Conservation (phyloP, 1,140 invertebrate genomes). For the Amyelois transitella region DNA sequence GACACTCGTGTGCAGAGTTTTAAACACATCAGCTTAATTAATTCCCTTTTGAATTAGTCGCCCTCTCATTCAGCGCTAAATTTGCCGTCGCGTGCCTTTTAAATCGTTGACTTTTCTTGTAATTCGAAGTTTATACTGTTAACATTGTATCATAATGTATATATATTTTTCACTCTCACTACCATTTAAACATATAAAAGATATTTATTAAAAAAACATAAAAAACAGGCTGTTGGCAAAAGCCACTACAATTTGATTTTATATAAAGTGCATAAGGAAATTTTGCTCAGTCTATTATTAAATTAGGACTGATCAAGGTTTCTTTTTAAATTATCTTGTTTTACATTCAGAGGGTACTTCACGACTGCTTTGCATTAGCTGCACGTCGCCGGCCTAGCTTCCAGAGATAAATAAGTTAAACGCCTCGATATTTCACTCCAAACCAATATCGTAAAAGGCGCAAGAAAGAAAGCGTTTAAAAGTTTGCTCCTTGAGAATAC, state of each 20-base stretch:
- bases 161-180: no score
- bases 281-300: conserved; percentile 7
- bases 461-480: conserved; percentile 30
- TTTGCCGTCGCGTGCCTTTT: conserved; percentile 12
- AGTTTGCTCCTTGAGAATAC: conserved; percentile 17
- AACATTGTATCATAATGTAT: no score
- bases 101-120: neutral
- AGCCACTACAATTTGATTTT: neutral
- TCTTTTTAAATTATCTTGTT: conserved; percentile 30
- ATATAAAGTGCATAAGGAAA: neutral
- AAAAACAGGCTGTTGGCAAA: no score
- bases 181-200: no score
- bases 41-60: conserved; percentile 35
- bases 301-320: conserved; percentile 16
- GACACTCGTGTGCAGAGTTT: conserved; percentile 39
- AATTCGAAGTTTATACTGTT: no score
- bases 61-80: conserved; percentile 30
- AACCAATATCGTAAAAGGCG: conserved; percentile 48
- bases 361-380: conserved; percentile 29
- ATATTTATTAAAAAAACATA: no score
- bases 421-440: conserved; percentile 46
- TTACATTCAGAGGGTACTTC: conserved; percentile 27
- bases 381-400: conserved; percentile 41
- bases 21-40: conserved; percentile 45
- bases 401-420: conserved; percentile 53